These are phyloP conservation scores for Alectura lathami DNA, from an alignment of 2,113 vertebrate genomes.

Conservation along the genomic window DNA sequence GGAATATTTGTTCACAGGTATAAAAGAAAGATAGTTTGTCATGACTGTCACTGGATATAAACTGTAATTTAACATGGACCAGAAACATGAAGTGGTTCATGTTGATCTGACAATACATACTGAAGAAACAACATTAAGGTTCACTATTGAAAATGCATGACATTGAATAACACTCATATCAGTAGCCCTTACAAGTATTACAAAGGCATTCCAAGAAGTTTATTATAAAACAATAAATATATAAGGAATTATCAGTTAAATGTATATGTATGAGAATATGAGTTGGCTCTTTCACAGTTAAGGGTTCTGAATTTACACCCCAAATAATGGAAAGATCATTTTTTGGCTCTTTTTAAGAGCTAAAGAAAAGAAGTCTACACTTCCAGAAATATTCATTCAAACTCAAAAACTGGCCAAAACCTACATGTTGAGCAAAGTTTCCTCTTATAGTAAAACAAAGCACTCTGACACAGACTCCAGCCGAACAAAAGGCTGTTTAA, in stretches of 20 bases:
- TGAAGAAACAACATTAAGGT: neutral
- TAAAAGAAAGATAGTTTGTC: neutral
- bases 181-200: neutral
- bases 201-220: neutral
- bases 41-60: neutral
- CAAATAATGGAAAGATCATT: neutral
- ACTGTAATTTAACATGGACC: neutral
- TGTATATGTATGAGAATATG: neutral
- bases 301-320: neutral
- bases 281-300: neutral
- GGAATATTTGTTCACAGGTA: neutral
- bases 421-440: neutral
- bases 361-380: neutral
- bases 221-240: neutral
- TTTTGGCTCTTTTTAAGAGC: neutral
- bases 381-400: neutral
- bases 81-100: neutral
- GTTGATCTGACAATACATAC: neutral
- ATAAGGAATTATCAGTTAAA: neutral
- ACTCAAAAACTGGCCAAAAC: neutral
- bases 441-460: neutral
- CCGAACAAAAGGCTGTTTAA: conserved; percentile 5
- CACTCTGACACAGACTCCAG: neutral
- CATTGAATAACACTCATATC: neutral
- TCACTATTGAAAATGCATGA: neutral